Evolutionary conservation across 2,797 vertebrate genomes (phyloP).

Genomic region (Distichodus sexfasciatus): DNA sequence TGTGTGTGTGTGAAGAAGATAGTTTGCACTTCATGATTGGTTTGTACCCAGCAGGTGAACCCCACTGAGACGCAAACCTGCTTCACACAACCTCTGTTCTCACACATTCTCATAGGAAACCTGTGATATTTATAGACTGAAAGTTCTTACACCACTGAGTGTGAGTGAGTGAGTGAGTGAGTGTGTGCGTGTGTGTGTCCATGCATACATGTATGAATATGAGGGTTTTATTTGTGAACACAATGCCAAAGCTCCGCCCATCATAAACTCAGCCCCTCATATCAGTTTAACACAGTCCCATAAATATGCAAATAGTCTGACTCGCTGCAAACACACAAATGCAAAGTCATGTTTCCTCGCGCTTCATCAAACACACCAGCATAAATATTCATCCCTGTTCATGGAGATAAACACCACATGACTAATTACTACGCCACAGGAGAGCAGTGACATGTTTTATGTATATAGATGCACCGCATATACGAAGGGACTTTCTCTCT

Average conservation of each 20-base stretch:
- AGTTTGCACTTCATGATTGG: constrained; percentile 7
- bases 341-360: neutral
- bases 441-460: constrained; percentile 21
- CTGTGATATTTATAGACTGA: constrained; percentile 22
- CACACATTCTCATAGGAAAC: constrained; percentile 14
- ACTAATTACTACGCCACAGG: constrained; percentile 6
- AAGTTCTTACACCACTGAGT: constrained; percentile 8
- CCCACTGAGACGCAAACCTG: neutral
- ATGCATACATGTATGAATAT: neutral
- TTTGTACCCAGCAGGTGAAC: constrained; percentile 13
- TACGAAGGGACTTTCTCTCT: constrained; percentile 19
- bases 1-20: neutral
- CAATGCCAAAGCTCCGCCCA: neutral
- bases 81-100: constrained; percentile 18
- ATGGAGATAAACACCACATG: constrained; percentile 12
- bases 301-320: neutral
- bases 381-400: constrained; percentile 30
- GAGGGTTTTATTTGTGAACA: neutral
- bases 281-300: neutral
- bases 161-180: neutral
- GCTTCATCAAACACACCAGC: constrained; percentile 21
- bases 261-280: neutral
- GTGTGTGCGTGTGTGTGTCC: too few species aligned
- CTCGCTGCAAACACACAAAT: constrained; percentile 6
- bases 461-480: constrained; percentile 18